Percentiles rank a stretch among this genome's conserved stretches.
phyloP scores from a whole-genome alignment of 2,888 invertebrate species.

The Neria commutata region DNA sequence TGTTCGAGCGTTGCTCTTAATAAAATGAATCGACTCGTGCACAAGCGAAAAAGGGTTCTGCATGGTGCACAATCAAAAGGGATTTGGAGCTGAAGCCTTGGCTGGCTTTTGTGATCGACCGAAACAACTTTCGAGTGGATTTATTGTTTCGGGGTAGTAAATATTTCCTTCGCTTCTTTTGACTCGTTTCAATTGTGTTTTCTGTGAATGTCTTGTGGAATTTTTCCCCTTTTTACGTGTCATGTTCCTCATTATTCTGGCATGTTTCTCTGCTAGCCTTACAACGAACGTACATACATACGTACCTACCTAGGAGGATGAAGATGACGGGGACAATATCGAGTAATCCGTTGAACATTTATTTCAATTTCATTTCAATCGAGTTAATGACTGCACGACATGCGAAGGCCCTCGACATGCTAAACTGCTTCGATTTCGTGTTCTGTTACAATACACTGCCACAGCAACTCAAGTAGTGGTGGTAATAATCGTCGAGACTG shows the following conservation, averaged over 20 bases:
- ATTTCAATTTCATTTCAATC: slow-evolving; percentile 53
- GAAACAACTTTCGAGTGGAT: slow-evolving; percentile 37
- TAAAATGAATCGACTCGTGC: slow-evolving; percentile 35
- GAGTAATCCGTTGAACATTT: slow-evolving; percentile 36
- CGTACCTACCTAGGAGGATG: not conserved
- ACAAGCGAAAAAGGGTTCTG: slow-evolving; percentile 12
- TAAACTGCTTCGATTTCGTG: not conserved
- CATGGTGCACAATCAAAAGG: slow-evolving; percentile 9
- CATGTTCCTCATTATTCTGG: slow-evolving; percentile 22
- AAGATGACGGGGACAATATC: slow-evolving; percentile 7
- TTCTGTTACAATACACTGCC: not conserved
- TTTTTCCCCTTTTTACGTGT: slow-evolving; percentile 30
- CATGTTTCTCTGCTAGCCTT: not conserved
- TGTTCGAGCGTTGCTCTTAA: slow-evolving; percentile 47
- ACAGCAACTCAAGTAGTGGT: not conserved
- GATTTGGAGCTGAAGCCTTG: slow-evolving; percentile 14
- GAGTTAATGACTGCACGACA: slow-evolving; percentile 55
- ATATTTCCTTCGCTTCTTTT: slow-evolving; percentile 43
- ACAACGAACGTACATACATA: not conserved
- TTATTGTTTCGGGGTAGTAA: slow-evolving; percentile 54
- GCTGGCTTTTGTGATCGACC: slow-evolving; percentile 12
- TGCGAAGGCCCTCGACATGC: slow-evolving; percentile 45
- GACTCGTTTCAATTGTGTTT: slow-evolving; percentile 5
- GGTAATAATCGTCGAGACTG: no score
- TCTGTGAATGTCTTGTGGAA: slow-evolving; percentile 31